These are phyloP conservation scores for Morpho achilles DNA, from an alignment of 2,888 invertebrate genomes.

Conservation along the genomic window DNA sequence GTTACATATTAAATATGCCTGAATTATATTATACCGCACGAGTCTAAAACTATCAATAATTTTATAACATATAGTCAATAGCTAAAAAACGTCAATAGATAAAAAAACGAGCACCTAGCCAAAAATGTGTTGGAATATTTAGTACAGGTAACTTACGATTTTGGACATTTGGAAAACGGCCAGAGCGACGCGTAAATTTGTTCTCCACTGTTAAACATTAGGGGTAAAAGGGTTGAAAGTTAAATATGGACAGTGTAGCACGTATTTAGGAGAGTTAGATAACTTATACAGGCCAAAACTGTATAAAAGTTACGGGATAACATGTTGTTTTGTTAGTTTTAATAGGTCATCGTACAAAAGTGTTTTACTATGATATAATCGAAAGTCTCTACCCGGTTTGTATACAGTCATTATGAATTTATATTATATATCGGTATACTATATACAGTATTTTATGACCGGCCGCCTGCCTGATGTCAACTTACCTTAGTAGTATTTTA, in stretches of 20 bases:
- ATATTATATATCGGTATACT: too few relatives aligned
- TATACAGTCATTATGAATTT: too few relatives aligned
- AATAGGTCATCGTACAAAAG: constrained; percentile 6
- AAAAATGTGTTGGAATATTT: constrained; percentile 59
- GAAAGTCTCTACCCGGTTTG: too few relatives aligned
- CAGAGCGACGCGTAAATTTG: constrained; percentile 57
- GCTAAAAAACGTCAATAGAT: too few relatives aligned
- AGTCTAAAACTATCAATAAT: too few relatives aligned
- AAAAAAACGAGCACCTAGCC: background rate
- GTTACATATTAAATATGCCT: too few relatives aligned
- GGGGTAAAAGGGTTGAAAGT: constrained; percentile 46
- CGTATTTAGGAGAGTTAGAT: constrained; percentile 30
- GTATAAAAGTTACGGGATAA: constrained; percentile 28
- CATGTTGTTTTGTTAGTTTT: constrained; percentile 25
- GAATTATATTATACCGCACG: too few relatives aligned
- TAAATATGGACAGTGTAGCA: constrained; percentile 45
- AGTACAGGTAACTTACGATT: constrained; percentile 59
- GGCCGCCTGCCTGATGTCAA: too few relatives aligned
- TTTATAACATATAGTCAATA: too few relatives aligned
- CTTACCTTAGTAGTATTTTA: too few relatives aligned
- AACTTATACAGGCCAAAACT: constrained; percentile 36
- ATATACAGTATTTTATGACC: too few relatives aligned
- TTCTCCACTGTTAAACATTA: constrained; percentile 50
- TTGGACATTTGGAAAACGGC: constrained; percentile 58
- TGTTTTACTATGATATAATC: too few relatives aligned